A percentile compares a stretch with the other conserved stretches of the same genome.
phyloP scores from a whole-genome alignment of 2,797 vertebrate species.

The Xerus rutilus region DNA sequence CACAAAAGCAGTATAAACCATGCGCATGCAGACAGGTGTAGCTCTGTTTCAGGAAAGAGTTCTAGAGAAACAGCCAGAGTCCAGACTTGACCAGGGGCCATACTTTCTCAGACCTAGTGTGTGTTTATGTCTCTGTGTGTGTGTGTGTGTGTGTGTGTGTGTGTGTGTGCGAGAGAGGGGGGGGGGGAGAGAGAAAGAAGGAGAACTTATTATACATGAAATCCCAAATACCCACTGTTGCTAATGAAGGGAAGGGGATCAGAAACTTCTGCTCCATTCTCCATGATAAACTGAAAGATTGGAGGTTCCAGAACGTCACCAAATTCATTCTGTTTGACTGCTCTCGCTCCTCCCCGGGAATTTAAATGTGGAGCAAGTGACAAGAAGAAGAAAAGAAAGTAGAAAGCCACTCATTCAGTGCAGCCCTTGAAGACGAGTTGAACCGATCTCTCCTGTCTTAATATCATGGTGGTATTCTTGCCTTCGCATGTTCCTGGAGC shows the following conservation, averaged over 20 bases:
- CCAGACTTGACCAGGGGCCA: not conserved
- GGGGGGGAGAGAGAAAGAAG: no score
- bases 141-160: no score
- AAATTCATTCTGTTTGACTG: not conserved
- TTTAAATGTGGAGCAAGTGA: not conserved
- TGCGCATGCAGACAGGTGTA: not conserved
- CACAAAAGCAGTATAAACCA: not conserved
- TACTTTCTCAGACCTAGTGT: not conserved
- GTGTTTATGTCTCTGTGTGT: no score
- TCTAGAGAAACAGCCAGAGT: not conserved
- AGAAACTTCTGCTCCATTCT: not conserved
- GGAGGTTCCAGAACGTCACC: not conserved
- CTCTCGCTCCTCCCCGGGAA: not conserved
- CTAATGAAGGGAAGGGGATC: not conserved
- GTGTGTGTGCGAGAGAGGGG: no score
- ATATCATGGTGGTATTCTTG: not conserved
- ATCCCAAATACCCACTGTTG: not conserved
- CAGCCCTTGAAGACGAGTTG: fast-evolving
- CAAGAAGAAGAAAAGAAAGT: not conserved
- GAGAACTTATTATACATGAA: not conserved
- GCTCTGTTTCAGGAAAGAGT: not conserved
- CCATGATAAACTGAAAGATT: no score
- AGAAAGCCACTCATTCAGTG: not conserved
- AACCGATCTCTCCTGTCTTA: not conserved
- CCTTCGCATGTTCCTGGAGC: not conserved